Percentiles rank a stretch among this genome's conserved stretches.
These are phyloP conservation scores for Dicyrtomina minuta DNA, from an alignment of 2,888 invertebrate genomes.

Conservation along the genomic window DNA sequence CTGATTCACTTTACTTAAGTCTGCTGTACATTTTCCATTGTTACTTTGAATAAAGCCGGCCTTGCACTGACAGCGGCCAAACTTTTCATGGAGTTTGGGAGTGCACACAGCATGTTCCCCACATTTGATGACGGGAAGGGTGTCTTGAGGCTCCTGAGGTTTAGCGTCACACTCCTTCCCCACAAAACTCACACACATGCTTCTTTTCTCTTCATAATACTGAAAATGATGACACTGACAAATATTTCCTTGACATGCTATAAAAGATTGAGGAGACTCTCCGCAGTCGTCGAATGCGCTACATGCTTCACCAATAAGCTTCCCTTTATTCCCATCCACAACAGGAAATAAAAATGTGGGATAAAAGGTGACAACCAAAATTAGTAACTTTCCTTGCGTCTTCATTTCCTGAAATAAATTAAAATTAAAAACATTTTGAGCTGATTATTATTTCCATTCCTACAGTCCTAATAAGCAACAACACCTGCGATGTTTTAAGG, in stretches of 20 bases:
- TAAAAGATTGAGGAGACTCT: neutral
- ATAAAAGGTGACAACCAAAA: conserved; percentile 2
- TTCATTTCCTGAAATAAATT: conserved; percentile 18
- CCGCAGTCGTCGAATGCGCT: conserved; percentile 11
- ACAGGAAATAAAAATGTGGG: neutral
- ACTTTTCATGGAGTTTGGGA: conserved; percentile 3
- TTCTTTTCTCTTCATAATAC: conserved; percentile 9
- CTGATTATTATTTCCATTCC: no score
- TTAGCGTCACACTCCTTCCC: conserved; percentile 13
- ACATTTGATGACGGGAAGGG: neutral
- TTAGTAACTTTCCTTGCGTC: neutral
- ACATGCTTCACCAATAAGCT: conserved; percentile 3
- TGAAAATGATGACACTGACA: conserved; percentile 8
- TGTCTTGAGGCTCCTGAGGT: neutral
- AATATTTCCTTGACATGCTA: neutral
- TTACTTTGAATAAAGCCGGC: neutral
- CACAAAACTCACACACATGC: conserved; percentile 20
- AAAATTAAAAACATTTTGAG: no score
- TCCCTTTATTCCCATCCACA: neutral
- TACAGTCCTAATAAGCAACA: no score
- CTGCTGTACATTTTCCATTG: neutral
- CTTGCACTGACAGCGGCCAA: conserved; percentile 12
- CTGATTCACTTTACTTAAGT: neutral
- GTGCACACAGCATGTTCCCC: conserved; percentile 10
- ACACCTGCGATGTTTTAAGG: no score